Base-by-base conservation (phyloP, 2,113 vertebrate genomes). In the Arvicanthis niloticus region DNA sequence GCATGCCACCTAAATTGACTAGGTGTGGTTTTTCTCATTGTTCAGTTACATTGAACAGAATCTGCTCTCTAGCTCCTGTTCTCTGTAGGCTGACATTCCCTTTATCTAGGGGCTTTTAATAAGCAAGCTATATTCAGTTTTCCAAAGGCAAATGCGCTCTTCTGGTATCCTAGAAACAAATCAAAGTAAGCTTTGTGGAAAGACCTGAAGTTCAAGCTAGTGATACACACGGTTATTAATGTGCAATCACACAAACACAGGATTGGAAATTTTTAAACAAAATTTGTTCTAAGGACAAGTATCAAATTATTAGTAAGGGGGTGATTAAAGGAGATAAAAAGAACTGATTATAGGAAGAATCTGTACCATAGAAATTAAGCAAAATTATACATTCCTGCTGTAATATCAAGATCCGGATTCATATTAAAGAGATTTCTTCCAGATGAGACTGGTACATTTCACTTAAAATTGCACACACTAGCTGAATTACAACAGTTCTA, bases 91-190 rank as follows among this genome's bases (percentile, higher is more conserved):
- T 98, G 98, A 96, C 97, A 98, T 97, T 96, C 94, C 1, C 62
- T 97, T 98, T 98, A 98, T 98, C 97, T 98, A 96, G 92, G 96
- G 98, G 96, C 95, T 96, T 97, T 98, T 97, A 98, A 98, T 96
- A 97, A 94, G 97, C 97, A 98, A 98, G 96, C 95, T 92, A 88
- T 86, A 97, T 89, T 97, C 86, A 89, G 4, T 95, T 97, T 92
- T 97, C 76, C 62, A 84, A 97, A 96, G 95, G 77, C 81, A 97
- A 78, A 94, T 89, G 68, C 75, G 65, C 68, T 97, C 81, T 91
- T 96, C 42, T 95, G 86, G 95, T 95, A 97, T 97, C 87, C 91
- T 91, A 95, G 96, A 96, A 96, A 97, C 82, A 84, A 65, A 95
- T 77, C 62, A 67, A 96, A 93, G 72, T 89, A 75, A 84, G 60